Evolutionary conservation across 2,888 invertebrate genomes (phyloP).

Genomic region (Theretra japonica): DNA sequence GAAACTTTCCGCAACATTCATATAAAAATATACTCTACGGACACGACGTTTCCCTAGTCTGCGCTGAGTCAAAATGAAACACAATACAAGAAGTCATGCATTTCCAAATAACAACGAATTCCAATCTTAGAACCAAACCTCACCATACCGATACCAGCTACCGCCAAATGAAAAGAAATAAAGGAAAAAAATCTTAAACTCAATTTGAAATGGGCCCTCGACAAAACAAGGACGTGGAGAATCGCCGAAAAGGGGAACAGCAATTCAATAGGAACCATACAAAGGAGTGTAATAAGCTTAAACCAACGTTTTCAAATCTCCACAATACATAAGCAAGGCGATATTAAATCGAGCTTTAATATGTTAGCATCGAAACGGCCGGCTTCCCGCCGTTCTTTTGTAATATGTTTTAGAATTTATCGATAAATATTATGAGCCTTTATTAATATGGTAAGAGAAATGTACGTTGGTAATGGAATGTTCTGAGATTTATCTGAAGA

Average conservation of each 20-base stretch:
- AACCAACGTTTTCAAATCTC: not conserved
- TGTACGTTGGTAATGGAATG: too few species aligned
- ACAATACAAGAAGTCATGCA: too few species aligned
- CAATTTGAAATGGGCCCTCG: not conserved
- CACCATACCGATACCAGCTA: too few species aligned
- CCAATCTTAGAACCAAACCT: too few species aligned
- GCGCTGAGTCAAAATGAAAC: too few species aligned
- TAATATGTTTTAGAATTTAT: constrained; percentile 10
- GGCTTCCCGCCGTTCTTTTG: constrained; percentile 2
- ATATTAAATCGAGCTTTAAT: constrained; percentile 42
- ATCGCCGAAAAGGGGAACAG: constrained; percentile 6
- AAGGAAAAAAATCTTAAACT: not conserved
- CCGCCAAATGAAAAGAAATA: not conserved
- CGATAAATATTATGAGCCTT: constrained; percentile 4
- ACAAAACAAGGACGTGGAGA: constrained; percentile 2
- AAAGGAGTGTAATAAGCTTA: not conserved
- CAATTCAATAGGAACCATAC: not conserved
- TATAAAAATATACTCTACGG: too few species aligned
- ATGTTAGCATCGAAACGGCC: constrained; percentile 12
- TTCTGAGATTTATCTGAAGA: too few species aligned
- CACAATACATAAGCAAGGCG: not conserved
- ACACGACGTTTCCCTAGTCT: too few species aligned
- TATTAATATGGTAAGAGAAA: too few species aligned
- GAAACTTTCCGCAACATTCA: too few species aligned
- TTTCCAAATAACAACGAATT: too few species aligned